Evolutionary conservation across 2,113 vertebrate genomes (phyloP), one percentile per base, ranked within the genome.

Genomic region (Cyanistes caeruleus): DNA sequence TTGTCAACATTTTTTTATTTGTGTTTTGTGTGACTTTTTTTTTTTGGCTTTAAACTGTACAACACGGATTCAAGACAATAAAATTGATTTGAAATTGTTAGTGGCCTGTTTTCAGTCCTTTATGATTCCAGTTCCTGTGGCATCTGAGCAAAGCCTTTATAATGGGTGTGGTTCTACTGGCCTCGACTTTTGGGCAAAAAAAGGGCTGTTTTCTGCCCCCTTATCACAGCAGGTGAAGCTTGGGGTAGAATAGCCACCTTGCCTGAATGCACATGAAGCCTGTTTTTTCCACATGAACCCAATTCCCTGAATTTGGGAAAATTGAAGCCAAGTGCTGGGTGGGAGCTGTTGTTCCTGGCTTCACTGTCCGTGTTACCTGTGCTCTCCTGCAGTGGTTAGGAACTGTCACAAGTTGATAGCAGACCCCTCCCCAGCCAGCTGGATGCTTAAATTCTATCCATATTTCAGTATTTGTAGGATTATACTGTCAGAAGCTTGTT

Each of bases 81-180:
- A 98, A 97, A 97, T 46, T 13, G 87, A 96, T 97, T 96, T 97
- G 97, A 95, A 97, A 97, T 97, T 95, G 95, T 97, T 97, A 88
- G 49, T 8, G 73, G 41, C 46, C 35, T 64, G 23, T 41, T 59
- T 31, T 56, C 48, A 16, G 44, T 77, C 2, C 49, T 72, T 63
- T 17, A 0, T 46, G 0, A 30, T 24, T 44, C 37, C 15, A 7
- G 60, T 46, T 64, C 17, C 24, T 3, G 28, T 20, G 7, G 39
- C 5, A 8, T 48, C 75, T 0, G 6, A 63, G 44, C 1, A 0
- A 37, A 11, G 30, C 5, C 4, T 39, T 83, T 18, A 2, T 33
- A 9, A 19, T 31, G 18, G 0, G 0, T 56, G 35, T 80, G 41
- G 6, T 68, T 59, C 25, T 35, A 4, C 52, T 4, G 1, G 49